Conservation (phyloP, 2,113 vertebrate genomes). For the Plectropomus leopardus region DNA sequence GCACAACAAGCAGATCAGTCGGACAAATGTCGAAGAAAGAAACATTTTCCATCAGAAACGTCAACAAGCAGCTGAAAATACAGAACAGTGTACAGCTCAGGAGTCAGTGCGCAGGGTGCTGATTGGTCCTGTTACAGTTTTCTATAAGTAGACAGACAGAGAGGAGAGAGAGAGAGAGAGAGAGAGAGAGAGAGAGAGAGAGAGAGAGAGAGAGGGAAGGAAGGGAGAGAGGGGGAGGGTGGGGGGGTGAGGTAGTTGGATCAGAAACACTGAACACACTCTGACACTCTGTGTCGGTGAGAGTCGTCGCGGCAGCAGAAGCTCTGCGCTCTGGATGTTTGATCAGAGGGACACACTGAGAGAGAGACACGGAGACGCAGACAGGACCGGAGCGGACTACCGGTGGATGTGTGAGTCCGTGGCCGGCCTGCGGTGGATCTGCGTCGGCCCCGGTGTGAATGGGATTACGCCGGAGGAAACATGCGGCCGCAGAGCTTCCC, state of each 20-base stretch:
- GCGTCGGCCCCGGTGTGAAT: constrained; percentile 87
- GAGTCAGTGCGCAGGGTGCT: no score
- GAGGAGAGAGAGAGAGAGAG: background rate
- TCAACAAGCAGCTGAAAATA: no score
- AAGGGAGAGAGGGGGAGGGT: background rate
- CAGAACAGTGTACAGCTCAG: no score
- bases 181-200: background rate
- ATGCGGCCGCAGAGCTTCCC: constrained; percentile 88
- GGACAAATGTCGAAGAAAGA: no score
- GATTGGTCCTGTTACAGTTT: no score
- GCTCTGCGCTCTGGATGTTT: constrained; percentile 42
- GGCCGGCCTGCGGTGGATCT: constrained; percentile 57
- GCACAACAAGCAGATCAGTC: no score
- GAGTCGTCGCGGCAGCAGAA: constrained; percentile 36
- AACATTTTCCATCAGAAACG: no score
- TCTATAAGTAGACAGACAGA: background rate
- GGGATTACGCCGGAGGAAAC: constrained; percentile 92
- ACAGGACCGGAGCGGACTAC: background rate
- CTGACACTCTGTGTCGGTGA: constrained; percentile 15
- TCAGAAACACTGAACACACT: constrained; percentile 17
- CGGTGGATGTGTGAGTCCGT: constrained; percentile 41
- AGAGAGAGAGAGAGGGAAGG: background rate
- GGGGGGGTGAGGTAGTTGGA: background rate
- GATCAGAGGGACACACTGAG: background rate
- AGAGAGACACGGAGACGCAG: constrained; percentile 21